Percentiles rank a stretch among this genome's conserved stretches.
Evolutionary conservation across 2,113 vertebrate species (phyloP).

Genomic region (Rhinopomastus cyanomelas): DNA sequence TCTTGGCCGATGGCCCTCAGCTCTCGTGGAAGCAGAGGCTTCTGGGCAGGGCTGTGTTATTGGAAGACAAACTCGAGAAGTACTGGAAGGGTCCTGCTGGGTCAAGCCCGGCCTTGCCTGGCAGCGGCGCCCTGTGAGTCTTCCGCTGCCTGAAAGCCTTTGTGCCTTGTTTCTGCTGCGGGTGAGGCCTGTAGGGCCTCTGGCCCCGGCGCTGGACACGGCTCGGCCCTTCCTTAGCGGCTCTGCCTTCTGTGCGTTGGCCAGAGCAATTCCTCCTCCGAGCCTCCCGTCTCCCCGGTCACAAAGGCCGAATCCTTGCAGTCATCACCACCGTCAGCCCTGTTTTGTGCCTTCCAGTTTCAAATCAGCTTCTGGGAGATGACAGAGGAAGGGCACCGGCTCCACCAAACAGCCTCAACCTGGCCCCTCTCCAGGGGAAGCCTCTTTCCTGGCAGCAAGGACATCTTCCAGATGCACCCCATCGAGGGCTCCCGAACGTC

Average conservation of each 20-base stretch:
- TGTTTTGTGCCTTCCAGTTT: not conserved
- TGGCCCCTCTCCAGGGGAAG: not conserved
- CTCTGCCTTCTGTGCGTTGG: not conserved
- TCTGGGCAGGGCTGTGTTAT: not conserved
- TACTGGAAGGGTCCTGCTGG: not conserved
- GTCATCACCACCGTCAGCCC: not conserved
- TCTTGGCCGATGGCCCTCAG: too few species aligned
- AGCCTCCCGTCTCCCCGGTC: rapidly evolving
- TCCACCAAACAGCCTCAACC: not conserved
- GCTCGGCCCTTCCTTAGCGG: not conserved
- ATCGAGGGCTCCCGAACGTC: not conserved
- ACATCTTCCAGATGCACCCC: not conserved
- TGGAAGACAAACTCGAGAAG: not conserved
- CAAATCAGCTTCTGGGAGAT: not conserved
- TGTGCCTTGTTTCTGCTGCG: not conserved
- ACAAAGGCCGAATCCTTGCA: too few species aligned
- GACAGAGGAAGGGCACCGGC: not conserved
- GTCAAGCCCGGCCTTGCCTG: not conserved
- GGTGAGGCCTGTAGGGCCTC: not conserved
- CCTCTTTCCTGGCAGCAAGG: not conserved
- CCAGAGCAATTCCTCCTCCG: not conserved
- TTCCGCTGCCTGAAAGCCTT: not conserved
- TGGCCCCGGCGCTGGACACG: too few species aligned
- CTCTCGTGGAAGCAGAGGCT: too few species aligned
- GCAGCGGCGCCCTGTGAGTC: not conserved